A percentile compares a stretch with the other conserved stretches of the same genome.
These are phyloP conservation scores for Rhopalosiphum nymphaeae DNA, from an alignment of 2,888 invertebrate species.

Conservation along the genomic window DNA sequence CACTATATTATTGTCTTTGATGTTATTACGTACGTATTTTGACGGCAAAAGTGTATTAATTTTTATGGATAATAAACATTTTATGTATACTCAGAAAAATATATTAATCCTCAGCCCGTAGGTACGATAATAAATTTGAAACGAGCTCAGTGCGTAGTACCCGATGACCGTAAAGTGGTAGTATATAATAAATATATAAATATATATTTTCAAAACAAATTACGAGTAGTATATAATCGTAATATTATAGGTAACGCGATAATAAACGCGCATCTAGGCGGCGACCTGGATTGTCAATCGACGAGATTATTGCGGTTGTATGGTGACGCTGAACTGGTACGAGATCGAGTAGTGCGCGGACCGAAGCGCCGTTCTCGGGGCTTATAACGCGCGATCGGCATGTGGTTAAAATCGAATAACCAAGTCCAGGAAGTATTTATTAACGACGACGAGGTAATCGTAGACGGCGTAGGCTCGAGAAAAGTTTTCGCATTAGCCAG, in stretches of 20 bases:
- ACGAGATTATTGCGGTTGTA: background rate
- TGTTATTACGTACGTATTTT: background rate
- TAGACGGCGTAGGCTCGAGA: background rate
- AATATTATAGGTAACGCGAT: background rate
- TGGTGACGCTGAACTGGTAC: background rate
- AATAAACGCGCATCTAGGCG: background rate
- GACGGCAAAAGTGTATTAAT: background rate
- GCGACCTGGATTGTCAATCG: background rate
- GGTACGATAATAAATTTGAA: background rate
- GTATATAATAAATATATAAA: background rate
- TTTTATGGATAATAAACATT: background rate
- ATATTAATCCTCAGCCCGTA: background rate
- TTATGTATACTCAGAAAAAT: background rate
- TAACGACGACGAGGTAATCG: background rate
- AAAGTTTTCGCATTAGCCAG: conserved; percentile 48
- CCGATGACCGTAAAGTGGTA: background rate
- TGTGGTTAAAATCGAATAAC: background rate
- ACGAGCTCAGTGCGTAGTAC: background rate
- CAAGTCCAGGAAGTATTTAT: background rate
- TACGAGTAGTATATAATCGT: background rate
- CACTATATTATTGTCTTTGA: background rate
- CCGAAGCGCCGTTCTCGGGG: background rate
- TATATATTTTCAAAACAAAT: background rate
- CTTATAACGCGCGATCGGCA: background rate
- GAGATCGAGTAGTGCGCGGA: background rate